A percentile compares a stretch with the other conserved stretches of the same genome.
Conservation (phyloP, 2,888 invertebrate genomes). For the Tricholauxania praeusta region DNA sequence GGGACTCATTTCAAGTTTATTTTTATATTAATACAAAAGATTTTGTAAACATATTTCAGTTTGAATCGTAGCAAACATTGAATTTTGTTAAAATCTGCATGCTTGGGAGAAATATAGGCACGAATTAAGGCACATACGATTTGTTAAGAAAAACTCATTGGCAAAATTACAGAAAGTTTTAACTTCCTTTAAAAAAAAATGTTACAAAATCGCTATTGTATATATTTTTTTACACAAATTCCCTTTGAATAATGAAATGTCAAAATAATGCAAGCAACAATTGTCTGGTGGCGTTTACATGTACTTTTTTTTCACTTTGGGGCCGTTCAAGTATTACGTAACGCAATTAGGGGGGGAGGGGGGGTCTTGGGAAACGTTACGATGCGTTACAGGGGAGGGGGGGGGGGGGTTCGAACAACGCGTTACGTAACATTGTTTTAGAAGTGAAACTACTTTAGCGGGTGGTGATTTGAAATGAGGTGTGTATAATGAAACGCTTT, state of each 20-base stretch:
- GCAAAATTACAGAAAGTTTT: background rate
- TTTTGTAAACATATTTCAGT: conserved; percentile 31
- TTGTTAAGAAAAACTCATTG: background rate
- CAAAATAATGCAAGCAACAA: conserved; percentile 21
- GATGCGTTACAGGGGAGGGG: too few species aligned
- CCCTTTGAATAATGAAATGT: background rate
- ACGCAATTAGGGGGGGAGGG: too few species aligned
- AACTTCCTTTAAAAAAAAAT: background rate
- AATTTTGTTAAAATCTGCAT: conserved; percentile 4
- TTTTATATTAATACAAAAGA: conserved; percentile 14
- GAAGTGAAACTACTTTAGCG: too few species aligned
- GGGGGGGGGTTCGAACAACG: too few species aligned
- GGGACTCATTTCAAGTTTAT: conserved; percentile 60
- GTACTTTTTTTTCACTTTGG: too few species aligned
- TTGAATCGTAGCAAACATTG: conserved; percentile 1
- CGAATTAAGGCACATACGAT: conserved; percentile 31
- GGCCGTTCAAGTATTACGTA: too few species aligned
- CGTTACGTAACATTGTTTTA: too few species aligned
- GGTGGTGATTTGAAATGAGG: too few species aligned
- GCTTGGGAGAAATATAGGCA: conserved; percentile 20
- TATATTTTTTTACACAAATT: conserved; percentile 7
- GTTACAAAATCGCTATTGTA: conserved; percentile 28
- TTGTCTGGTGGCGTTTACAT: conserved; percentile 15
- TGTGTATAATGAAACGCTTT: too few species aligned
- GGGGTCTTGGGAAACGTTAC: too few species aligned